Conservation (phyloP, 2,113 vertebrate genomes). For the Forbesichthys agassizii region DNA sequence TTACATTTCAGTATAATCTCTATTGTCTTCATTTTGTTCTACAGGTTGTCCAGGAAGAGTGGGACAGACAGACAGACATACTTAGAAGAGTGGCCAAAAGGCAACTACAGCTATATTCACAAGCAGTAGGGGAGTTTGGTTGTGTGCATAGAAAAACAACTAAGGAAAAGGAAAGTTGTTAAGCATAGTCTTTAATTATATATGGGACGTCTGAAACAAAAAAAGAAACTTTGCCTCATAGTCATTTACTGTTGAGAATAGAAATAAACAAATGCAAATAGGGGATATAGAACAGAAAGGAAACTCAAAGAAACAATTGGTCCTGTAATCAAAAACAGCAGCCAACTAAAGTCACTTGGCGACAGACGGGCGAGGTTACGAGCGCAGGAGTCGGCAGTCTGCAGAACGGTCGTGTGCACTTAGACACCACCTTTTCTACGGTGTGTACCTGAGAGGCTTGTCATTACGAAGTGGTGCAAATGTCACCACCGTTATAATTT, state of each 20-base stretch:
- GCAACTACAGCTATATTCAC: slow-evolving; percentile 69
- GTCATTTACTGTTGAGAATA: slow-evolving; percentile 72
- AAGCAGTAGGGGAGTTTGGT: slow-evolving; percentile 66
- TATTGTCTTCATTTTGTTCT: slow-evolving; percentile 66
- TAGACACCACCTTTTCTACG: slow-evolving; percentile 58
- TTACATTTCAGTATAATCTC: slow-evolving; percentile 32
- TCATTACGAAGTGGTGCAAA: slow-evolving; percentile 70
- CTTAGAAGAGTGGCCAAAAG: slow-evolving; percentile 67
- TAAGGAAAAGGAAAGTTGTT: slow-evolving; percentile 69
- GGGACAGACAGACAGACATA: slow-evolving; percentile 57
- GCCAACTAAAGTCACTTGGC: slow-evolving; percentile 74
- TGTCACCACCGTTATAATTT: slow-evolving; percentile 65
- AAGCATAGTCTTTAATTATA: slow-evolving; percentile 63
- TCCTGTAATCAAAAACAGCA: slow-evolving; percentile 77
- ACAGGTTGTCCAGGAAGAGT: slow-evolving; percentile 69
- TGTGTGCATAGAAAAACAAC: slow-evolving; percentile 71
- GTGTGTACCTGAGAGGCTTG: slow-evolving; percentile 64
- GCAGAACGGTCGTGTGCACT: slow-evolving; percentile 60
- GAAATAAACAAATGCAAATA: slow-evolving; percentile 62
- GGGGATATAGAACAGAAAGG: slow-evolving; percentile 59
- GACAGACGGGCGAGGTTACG: slow-evolving; percentile 73
- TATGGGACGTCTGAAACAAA: slow-evolving; percentile 64
- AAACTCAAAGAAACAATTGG: slow-evolving; percentile 66
- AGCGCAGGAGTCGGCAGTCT: slow-evolving; percentile 73
- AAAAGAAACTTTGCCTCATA: slow-evolving; percentile 71